Evolutionary conservation across 2,113 vertebrate genomes (phyloP).

Genomic region (Arvicanthis niloticus): DNA sequence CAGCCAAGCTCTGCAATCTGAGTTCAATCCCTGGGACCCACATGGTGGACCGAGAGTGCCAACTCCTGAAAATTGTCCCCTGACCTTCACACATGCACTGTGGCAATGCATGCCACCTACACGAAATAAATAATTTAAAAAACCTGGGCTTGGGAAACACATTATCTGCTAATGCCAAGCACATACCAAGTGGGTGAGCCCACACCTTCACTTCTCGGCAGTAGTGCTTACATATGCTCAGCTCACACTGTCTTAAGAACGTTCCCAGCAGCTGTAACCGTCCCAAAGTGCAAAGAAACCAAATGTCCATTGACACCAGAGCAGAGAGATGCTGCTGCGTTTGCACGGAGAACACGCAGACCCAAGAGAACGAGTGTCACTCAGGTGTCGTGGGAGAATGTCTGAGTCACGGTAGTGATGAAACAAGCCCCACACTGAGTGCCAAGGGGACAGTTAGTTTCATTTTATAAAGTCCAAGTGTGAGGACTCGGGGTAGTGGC

Average conservation of each 20-base stretch:
- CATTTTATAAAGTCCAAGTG: background rate
- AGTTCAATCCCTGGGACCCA: background rate
- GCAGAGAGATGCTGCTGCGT: rapidly evolving
- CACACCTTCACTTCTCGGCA: background rate
- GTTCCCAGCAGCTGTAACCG: background rate
- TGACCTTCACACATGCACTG: background rate
- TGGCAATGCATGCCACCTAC: background rate
- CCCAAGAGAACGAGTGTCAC: background rate
- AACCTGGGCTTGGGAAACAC: background rate
- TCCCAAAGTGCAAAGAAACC: background rate
- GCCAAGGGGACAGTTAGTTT: background rate
- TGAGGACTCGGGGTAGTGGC: background rate
- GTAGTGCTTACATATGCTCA: background rate
- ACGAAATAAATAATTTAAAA: background rate
- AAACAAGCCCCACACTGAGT: background rate
- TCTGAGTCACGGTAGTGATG: background rate
- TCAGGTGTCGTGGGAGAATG: background rate
- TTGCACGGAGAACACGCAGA: background rate
- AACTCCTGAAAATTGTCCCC: background rate
- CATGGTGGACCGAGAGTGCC: background rate
- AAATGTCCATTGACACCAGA: background rate
- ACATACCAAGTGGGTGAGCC: background rate
- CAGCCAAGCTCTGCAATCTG: background rate
- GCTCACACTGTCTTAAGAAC: background rate
- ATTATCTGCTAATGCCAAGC: background rate